Percentiles rank a stretch among this genome's conserved stretches.
Conservation (phyloP, 2,797 vertebrate species). For the Morelia viridis region DNA sequence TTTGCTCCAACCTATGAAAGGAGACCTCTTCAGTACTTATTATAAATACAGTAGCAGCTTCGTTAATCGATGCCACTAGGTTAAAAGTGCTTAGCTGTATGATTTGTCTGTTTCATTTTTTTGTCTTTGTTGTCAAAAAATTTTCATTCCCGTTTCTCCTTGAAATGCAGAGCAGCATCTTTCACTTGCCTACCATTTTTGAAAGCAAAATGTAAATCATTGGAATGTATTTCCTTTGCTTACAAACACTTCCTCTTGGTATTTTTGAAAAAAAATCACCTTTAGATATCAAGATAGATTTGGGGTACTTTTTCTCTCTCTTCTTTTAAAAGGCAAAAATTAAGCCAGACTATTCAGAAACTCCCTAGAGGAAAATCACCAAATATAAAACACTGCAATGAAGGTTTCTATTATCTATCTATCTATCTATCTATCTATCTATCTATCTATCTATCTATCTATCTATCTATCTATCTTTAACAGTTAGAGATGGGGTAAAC, state of each 20-base stretch:
- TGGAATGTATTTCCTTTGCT: constrained; percentile 73
- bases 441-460: too few relatives aligned
- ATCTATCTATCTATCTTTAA: constrained; percentile 20
- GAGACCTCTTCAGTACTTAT: constrained; percentile 57
- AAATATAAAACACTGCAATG: constrained; percentile 52
- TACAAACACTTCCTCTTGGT: constrained; percentile 67
- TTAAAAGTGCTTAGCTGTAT: constrained; percentile 72
- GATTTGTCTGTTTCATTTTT: constrained; percentile 70
- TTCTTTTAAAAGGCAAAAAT: constrained; percentile 59
- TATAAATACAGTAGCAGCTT: constrained; percentile 52
- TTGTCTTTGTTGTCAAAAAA: constrained; percentile 72
- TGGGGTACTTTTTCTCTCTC: neutral
- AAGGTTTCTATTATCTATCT: constrained; percentile 23
- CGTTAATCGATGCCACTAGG: constrained; percentile 61
- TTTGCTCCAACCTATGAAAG: constrained; percentile 60
- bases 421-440: too few relatives aligned
- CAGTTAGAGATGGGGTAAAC: constrained; percentile 44
- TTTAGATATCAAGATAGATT: constrained; percentile 59
- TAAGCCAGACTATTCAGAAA: constrained; percentile 65
- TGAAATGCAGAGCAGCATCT: constrained; percentile 69
- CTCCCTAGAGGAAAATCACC: constrained; percentile 60
- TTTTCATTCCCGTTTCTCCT: constrained; percentile 68
- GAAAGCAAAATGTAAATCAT: constrained; percentile 74
- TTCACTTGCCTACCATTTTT: constrained; percentile 64
- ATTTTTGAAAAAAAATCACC: constrained; percentile 53